Base-by-base conservation (phyloP, 2,797 vertebrate genomes). In the Notoglanidium macrostoma region DNA sequence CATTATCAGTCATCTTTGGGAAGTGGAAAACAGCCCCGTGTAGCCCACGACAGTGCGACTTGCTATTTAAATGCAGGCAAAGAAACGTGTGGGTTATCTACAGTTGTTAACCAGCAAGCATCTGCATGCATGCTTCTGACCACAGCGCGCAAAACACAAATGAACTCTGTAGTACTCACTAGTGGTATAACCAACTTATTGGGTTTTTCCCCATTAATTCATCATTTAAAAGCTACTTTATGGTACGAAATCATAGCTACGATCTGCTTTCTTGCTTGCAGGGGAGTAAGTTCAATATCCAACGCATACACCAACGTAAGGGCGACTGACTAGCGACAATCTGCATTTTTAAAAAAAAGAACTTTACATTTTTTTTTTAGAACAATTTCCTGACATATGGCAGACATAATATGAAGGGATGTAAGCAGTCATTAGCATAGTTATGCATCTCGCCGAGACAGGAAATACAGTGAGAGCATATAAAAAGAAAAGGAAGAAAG, bases 51-150 rank as follows among this genome's bases (percentile, higher is more conserved):
- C 14, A 21, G 61, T 54, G n/a, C 32, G n/a, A 51, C 15, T 5
- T 40, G 10, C n/a, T 10, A 10, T 54, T 40, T 59, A 26, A n/a
- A 35, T 3, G 10, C 0, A 17, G 80, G 44, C 10, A 32, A 83
- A 83, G n/a, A 32, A 83, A 32, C 17, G 46, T 67, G 61, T 83
- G 80, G 80, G 80, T 83, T 83, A 32, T 3, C 17, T 67, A 83
- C 46, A 67, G 80, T 83, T 82, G 80, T 80, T 63, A 81, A 61
- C 57, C 79, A 44, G 79, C 79, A 81, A 81, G 7, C 14, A 1
- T 63, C 40, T 81, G 40, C 40, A n/a, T n/a, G 35, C 57, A 61
- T 17, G 23, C 57, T 29, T 9, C 14, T 81, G 79, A 61, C 57
- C 79, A n/a, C 79, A 81, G 6, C 0, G 23, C 0, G 14, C 23